phyloP scores from a whole-genome alignment of 2,888 invertebrate genomes.

The Dasysyrphus albostriatus region DNA sequence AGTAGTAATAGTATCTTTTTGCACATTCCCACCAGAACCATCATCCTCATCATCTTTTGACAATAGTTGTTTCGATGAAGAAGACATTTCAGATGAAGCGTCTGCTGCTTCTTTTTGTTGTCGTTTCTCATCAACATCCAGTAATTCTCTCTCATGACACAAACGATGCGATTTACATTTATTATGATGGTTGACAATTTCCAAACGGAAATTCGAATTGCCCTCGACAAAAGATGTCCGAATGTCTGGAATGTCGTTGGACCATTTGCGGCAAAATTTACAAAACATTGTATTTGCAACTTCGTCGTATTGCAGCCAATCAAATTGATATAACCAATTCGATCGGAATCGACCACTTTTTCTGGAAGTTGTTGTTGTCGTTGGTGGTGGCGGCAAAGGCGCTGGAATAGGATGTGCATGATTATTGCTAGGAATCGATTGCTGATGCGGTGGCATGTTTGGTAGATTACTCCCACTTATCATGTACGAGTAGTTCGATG shows the following conservation, averaged over 20 bases:
- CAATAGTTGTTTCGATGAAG: background rate
- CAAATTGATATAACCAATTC: conserved; percentile 88
- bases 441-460: conserved; percentile 35
- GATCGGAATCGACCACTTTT: conserved; percentile 88
- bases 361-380: conserved; percentile 83
- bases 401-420: conserved; percentile 82
- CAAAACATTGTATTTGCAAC: conserved; percentile 89
- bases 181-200: conserved; percentile 92
- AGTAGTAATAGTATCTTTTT: conserved; percentile 1
- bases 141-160: conserved; percentile 85
- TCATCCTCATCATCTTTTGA: background rate
- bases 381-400: conserved; percentile 84
- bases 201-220: conserved; percentile 90
- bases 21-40: conserved; percentile 6
- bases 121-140: conserved; percentile 77
- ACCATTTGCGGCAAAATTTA: conserved; percentile 90
- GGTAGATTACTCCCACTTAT: conserved; percentile 28
- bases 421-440: conserved; percentile 53
- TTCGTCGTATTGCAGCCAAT: conserved; percentile 90
- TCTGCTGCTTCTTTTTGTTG: conserved; percentile 44
- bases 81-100: conserved; percentile 30
- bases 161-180: conserved; percentile 91
- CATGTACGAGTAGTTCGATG: conserved; percentile 81
- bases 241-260: conserved; percentile 88
- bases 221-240: conserved; percentile 92